These are phyloP conservation scores for Clarias laeviceps DNA, from an alignment of 2,797 vertebrate species.

Conservation along the genomic window DNA sequence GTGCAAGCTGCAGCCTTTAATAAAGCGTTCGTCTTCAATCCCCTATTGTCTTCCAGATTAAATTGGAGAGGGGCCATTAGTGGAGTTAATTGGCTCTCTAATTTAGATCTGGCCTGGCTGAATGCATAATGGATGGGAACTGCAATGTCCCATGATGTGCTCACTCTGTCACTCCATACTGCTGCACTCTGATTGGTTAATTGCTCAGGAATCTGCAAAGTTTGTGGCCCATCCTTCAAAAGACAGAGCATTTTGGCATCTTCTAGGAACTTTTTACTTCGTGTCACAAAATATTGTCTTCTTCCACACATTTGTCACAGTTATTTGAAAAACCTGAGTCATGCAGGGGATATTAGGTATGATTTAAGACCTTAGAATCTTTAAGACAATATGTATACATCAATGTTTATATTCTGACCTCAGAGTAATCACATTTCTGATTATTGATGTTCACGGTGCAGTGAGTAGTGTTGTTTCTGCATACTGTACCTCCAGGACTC, in stretches of 20 bases:
- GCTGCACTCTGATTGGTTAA: slow-evolving; percentile 85
- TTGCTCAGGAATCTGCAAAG: slow-evolving; percentile 76
- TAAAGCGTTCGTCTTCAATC: slow-evolving; percentile 92
- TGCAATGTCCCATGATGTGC: slow-evolving; percentile 88
- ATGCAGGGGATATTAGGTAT: neutral
- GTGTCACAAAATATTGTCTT: neutral
- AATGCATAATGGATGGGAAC: slow-evolving; percentile 97
- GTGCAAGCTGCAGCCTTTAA: slow-evolving; percentile 93
- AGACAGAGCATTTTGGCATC: slow-evolving; percentile 54
- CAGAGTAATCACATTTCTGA: neutral
- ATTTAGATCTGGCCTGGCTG: slow-evolving; percentile 97
- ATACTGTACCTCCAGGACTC: neutral
- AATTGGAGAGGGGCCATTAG: slow-evolving; percentile 99
- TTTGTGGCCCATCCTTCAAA: slow-evolving; percentile 76
- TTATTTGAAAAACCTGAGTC: neutral
- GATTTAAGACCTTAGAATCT: neutral
- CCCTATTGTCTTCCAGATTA: slow-evolving; percentile 99
- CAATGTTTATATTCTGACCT: slow-evolving; percentile 16
- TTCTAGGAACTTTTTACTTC: neutral
- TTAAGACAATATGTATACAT: neutral
- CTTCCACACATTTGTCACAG: neutral
- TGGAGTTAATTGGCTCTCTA: slow-evolving; percentile 99
- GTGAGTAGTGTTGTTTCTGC: neutral
- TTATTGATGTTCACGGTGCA: neutral
- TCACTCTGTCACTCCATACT: slow-evolving; percentile 92